Percentiles rank a stretch among this genome's conserved stretches.
These are phyloP conservation scores for Labia minor DNA, from an alignment of 2,888 invertebrate species.

Conservation along the genomic window DNA sequence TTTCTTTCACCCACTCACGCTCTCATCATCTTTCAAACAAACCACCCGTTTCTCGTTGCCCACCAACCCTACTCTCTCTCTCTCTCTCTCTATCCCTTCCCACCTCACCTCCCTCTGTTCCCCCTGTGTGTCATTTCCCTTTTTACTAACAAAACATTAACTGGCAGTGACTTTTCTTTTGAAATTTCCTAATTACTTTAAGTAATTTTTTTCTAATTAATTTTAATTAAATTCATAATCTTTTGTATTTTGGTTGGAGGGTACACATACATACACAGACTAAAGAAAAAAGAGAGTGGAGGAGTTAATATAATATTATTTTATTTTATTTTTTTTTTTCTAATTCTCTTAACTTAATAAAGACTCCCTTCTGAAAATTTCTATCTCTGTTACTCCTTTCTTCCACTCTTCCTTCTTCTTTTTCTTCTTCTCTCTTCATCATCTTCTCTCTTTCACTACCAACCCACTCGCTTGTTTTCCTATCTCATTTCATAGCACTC, in stretches of 20 bases:
- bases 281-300: neutral
- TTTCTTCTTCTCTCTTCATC: neutral
- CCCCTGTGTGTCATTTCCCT: too few relatives aligned
- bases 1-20: too few relatives aligned
- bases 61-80: too few relatives aligned
- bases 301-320: neutral
- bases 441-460: neutral
- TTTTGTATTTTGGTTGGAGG: neutral
- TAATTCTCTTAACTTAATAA: neutral
- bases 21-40: too few relatives aligned
- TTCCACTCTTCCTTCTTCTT: neutral
- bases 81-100: too few relatives aligned
- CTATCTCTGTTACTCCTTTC: too few relatives aligned
- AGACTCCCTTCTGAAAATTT: too few relatives aligned
- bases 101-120: too few relatives aligned
- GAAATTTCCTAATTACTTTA: neutral
- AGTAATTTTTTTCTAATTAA: neutral
- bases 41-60: too few relatives aligned
- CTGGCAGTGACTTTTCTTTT: too few relatives aligned
- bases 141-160: too few relatives aligned
- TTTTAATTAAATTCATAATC: neutral
- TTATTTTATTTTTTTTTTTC: neutral
- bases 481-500: neutral
- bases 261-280: too few relatives aligned
- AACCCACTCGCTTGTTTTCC: neutral